phyloP scores from a whole-genome alignment of 2,113 vertebrate genomes.

The Mugil cephalus region DNA sequence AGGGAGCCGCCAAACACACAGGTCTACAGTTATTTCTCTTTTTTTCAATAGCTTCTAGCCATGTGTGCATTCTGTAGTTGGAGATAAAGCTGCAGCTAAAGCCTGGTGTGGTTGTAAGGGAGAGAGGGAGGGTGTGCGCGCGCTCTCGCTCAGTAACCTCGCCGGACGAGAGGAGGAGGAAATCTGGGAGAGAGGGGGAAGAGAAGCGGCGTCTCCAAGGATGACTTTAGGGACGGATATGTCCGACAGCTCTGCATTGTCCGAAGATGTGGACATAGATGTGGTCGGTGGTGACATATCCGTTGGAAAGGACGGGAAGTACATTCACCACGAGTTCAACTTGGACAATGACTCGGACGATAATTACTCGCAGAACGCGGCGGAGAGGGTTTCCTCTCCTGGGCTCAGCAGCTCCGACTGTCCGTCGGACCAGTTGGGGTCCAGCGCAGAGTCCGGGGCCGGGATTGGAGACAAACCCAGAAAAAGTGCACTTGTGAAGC shows the following conservation, averaged over 20 bases:
- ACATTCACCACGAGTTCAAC: conserved; percentile 82
- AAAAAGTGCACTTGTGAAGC: conserved; percentile 88
- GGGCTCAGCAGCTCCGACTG: conserved; percentile 83
- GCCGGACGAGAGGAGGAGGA: conserved; percentile 63
- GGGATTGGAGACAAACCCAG: conserved; percentile 85
- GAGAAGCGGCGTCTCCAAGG: conserved; percentile 76
- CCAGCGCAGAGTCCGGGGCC: conserved; percentile 61
- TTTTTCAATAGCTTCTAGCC: conserved; percentile 40
- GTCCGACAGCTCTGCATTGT: conserved; percentile 89
- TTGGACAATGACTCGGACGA: conserved; percentile 88
- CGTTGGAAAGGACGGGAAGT: conserved; percentile 85
- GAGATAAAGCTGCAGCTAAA: conserved; percentile 56
- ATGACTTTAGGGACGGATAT: conserved; percentile 90
- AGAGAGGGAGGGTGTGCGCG: conserved; percentile 42
- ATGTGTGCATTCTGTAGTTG: conserved; percentile 68
- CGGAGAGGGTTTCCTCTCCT: conserved; percentile 79
- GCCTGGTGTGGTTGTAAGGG: conserved; percentile 47
- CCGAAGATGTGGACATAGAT: conserved; percentile 95
- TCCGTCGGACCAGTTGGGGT: conserved; percentile 78
- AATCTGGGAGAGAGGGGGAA: conserved; percentile 66
- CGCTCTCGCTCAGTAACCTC: conserved; percentile 54
- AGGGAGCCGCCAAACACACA: conserved; percentile 48
- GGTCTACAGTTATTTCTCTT: conserved; percentile 56
- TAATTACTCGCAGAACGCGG: conserved; percentile 83
- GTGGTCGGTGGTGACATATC: conserved; percentile 92